These are phyloP conservation scores for Miltochrista miniata DNA, from an alignment of 2,888 invertebrate genomes.

Conservation along the genomic window DNA sequence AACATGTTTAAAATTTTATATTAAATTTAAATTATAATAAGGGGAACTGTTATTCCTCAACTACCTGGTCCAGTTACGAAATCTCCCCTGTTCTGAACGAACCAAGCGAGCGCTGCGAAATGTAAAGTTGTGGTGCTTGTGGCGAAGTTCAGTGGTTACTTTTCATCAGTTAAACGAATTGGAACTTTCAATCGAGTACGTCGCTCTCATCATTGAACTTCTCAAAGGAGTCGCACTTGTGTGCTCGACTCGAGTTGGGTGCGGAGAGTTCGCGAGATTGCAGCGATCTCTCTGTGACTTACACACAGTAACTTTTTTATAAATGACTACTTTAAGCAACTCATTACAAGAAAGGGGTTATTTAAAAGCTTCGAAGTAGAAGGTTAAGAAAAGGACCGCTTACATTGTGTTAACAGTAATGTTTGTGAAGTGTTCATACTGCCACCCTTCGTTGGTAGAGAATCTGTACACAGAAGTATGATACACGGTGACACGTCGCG, in stretches of 20 bases:
- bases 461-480: too few species aligned
- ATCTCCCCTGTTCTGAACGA: constrained; percentile 17
- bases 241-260: constrained; percentile 30
- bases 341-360: neutral
- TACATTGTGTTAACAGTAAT: too few species aligned
- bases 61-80: constrained; percentile 8
- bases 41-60: neutral
- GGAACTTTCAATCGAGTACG: constrained; percentile 45
- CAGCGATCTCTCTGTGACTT: neutral
- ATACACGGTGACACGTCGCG: too few species aligned
- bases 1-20: too few species aligned
- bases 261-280: neutral
- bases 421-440: too few species aligned
- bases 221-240: constrained; percentile 34
- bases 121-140: constrained; percentile 25
- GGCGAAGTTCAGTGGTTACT: constrained; percentile 1
- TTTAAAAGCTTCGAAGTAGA: neutral
- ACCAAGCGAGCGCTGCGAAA: constrained; percentile 22
- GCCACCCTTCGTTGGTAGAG: too few species aligned
- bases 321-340: neutral
- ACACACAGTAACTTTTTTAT: neutral
- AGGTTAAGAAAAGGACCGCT: too few species aligned
- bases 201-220: constrained; percentile 31
- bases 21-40: too few species aligned
- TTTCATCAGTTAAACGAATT: constrained; percentile 42